Conservation (phyloP, 2,113 vertebrate genomes). For the Etia nguti region DNA sequence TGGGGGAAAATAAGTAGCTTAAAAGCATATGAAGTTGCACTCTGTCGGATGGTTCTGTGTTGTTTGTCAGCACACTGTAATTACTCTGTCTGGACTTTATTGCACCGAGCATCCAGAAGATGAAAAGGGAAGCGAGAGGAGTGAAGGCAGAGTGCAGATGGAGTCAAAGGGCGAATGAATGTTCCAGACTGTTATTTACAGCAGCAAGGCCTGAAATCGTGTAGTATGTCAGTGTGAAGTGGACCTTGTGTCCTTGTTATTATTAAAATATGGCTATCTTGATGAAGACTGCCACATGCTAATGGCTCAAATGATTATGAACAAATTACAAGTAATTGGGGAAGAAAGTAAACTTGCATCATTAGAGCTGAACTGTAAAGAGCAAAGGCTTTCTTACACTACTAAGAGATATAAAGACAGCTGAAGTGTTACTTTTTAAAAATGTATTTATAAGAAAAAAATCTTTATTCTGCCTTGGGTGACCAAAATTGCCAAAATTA, state of each 20-base stretch:
- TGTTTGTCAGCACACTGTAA: conserved; percentile 37
- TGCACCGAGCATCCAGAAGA: background rate
- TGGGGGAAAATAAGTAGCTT: conserved; percentile 41
- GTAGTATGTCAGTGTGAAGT: background rate
- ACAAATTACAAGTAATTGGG: background rate
- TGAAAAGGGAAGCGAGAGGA: background rate
- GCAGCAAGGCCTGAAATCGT: background rate
- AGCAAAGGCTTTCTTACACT: background rate
- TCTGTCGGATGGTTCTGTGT: conserved; percentile 18
- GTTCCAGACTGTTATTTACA: background rate
- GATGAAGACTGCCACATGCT: background rate
- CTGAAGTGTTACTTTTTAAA: background rate
- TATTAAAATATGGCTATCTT: background rate
- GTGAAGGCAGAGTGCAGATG: background rate
- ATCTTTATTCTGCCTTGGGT: background rate
- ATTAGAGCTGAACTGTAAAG: background rate
- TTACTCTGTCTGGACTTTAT: conserved; percentile 52
- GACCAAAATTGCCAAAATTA: background rate
- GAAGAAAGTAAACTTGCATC: background rate
- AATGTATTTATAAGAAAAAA: accelerated
- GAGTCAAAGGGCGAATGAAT: conserved; percentile 5
- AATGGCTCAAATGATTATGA: background rate
- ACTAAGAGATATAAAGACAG: background rate
- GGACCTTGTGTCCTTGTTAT: background rate
- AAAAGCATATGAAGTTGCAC: conserved; percentile 45